phyloP scores from a whole-genome alignment of 2,888 invertebrate species.

The Argyresthia albistria region DNA sequence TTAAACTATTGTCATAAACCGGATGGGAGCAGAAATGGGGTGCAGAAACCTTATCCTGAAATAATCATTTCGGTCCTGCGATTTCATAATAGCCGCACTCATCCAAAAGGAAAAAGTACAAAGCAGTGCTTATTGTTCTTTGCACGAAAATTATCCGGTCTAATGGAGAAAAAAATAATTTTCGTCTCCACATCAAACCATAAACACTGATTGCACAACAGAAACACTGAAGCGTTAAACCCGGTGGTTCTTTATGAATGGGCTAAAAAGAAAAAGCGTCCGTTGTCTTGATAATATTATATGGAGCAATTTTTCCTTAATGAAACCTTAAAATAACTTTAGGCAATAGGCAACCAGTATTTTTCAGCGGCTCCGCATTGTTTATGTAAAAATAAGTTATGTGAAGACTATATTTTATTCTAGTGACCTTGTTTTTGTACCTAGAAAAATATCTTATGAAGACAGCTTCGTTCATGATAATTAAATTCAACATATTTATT shows the following conservation, averaged over 20 bases:
- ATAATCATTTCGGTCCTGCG: not conserved
- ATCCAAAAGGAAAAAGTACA: not conserved
- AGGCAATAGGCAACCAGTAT: too few relatives aligned
- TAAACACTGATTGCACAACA: conserved; percentile 24
- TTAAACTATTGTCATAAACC: too few relatives aligned
- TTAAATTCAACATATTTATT: too few relatives aligned
- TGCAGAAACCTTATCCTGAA: not conserved
- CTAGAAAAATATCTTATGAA: too few relatives aligned
- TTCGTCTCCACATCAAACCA: conserved; percentile 20
- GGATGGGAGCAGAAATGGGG: too few relatives aligned
- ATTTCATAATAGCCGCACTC: not conserved
- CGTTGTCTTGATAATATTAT: conserved; percentile 20
- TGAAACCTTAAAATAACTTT: conserved; percentile 3
- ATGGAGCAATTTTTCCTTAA: conserved; percentile 5
- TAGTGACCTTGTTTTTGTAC: too few relatives aligned
- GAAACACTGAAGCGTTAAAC: conserved; percentile 17
- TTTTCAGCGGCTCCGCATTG: too few relatives aligned
- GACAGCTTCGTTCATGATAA: too few relatives aligned
- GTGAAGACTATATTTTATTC: too few relatives aligned
- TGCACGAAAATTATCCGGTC: conserved; percentile 1
- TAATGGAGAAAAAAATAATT: conserved; percentile 15
- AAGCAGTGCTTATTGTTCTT: not conserved
- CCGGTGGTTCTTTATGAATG: conserved; percentile 21
- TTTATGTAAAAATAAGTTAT: too few relatives aligned
- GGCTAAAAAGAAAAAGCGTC: conserved; percentile 19